Evolutionary conservation across 2,797 vertebrate genomes (phyloP).

Genomic region (Notamacropus eugenii): DNA sequence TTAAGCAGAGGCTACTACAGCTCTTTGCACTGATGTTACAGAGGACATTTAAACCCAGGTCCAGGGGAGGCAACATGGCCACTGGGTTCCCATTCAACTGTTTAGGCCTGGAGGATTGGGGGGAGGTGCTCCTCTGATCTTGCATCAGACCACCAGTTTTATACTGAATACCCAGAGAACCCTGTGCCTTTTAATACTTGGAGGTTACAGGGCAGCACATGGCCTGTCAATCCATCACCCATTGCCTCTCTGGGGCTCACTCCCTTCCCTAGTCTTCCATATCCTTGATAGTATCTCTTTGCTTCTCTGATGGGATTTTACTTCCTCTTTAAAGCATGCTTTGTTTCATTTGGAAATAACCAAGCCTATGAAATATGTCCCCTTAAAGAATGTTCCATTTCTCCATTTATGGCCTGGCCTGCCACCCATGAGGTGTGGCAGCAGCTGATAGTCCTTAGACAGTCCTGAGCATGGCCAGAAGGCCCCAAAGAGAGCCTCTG

Average conservation of each 20-base stretch:
- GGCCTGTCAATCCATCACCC: background rate
- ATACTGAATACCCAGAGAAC: background rate
- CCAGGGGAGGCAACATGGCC: no score
- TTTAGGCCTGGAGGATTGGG: background rate
- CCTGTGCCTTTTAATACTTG: background rate
- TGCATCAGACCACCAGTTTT: background rate
- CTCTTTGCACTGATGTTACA: background rate
- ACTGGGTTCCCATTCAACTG: no score
- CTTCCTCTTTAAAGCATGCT: background rate
- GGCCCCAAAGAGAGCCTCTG: no score
- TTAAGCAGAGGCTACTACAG: background rate
- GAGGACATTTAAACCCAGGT: background rate
- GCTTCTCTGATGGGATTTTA: no score
- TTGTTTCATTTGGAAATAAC: background rate
- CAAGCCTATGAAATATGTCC: background rate
- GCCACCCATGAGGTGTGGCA: background rate
- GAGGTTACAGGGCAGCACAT: background rate
- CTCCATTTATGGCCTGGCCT: background rate
- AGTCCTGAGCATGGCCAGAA: background rate
- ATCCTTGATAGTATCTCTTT: background rate
- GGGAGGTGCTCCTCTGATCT: background rate
- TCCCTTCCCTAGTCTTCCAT: background rate
- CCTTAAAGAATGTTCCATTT: background rate
- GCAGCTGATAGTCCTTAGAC: background rate
- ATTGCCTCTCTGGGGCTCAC: background rate